A percentile compares a stretch with the other conserved stretches of the same genome.
Evolutionary conservation across 2,113 vertebrate genomes (phyloP).

Genomic region (Lampris megalopsis): DNA sequence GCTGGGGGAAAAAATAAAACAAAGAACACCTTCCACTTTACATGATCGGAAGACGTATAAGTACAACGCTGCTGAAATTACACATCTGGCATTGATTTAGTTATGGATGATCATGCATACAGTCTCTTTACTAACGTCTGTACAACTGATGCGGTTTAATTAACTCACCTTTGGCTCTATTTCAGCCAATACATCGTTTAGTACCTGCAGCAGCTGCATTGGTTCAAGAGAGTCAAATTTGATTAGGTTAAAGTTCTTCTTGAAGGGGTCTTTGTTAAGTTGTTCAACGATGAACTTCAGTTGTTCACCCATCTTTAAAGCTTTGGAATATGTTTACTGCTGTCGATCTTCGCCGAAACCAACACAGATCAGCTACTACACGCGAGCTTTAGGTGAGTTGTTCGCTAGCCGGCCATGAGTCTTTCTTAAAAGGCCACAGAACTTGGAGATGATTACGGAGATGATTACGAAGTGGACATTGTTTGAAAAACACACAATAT

Average conservation of each 20-base stretch:
- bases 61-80: background rate
- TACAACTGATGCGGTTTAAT: background rate
- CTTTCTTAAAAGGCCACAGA: background rate
- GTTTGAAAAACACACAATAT: background rate
- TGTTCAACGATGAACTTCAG: conserved; percentile 95
- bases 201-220: conserved; percentile 91
- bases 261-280: conserved; percentile 95
- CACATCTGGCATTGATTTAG: too few relatives aligned
- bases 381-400: background rate
- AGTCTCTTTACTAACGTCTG: background rate
- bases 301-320: conserved; percentile 90
- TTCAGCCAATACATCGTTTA: conserved; percentile 95
- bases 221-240: conserved; percentile 95
- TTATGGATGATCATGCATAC: too few relatives aligned
- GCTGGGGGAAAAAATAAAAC: conserved; percentile 77
- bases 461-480: background rate
- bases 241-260: conserved; percentile 94
- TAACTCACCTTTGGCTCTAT: conserved; percentile 93
- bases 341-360: background rate
- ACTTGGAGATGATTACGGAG: too few relatives aligned
- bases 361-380: conserved; percentile 29
- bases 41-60: background rate
- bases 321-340: background rate
- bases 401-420: background rate
- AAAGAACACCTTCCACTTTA: background rate